Percentiles rank a stretch among this genome's conserved stretches.
Evolutionary conservation across 2,797 vertebrate species (phyloP).

Genomic region (Phalloptychus januarius): DNA sequence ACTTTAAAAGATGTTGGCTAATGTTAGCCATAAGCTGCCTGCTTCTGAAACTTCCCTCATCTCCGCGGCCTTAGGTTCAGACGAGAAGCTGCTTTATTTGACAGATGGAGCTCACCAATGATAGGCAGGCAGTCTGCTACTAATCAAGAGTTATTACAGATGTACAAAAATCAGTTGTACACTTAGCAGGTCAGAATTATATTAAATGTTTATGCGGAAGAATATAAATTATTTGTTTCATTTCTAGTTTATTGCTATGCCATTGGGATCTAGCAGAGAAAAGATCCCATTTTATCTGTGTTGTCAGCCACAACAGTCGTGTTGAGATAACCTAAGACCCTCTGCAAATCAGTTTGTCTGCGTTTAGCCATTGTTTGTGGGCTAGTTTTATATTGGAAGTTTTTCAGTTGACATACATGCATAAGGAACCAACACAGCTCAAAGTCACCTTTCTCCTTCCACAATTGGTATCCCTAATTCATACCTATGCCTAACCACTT

Average conservation of each 20-base stretch:
- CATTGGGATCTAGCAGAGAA: background rate
- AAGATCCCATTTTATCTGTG: background rate
- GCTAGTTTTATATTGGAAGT: background rate
- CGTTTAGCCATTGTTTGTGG: background rate
- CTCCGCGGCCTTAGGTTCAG: constrained; percentile 35
- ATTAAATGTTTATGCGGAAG: background rate
- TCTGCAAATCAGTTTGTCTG: background rate
- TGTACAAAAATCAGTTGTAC: background rate
- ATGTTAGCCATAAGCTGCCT: constrained; percentile 37
- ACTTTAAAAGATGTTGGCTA: constrained; percentile 4
- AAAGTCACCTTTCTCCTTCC: background rate
- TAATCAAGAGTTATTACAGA: background rate
- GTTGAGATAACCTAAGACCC: background rate
- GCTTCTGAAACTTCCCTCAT: constrained; percentile 13
- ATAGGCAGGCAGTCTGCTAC: background rate
- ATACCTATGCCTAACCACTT: background rate
- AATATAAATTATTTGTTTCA: background rate
- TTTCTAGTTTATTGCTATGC: background rate
- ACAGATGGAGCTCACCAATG: constrained; percentile 43
- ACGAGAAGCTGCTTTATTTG: constrained; percentile 43
- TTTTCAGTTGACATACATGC: background rate
- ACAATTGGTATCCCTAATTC: background rate
- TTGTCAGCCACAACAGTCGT: background rate
- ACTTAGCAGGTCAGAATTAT: background rate
- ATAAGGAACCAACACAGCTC: background rate